Base-by-base conservation (phyloP, 1,140 invertebrate genomes). In the Berghia stephanieae region DNA sequence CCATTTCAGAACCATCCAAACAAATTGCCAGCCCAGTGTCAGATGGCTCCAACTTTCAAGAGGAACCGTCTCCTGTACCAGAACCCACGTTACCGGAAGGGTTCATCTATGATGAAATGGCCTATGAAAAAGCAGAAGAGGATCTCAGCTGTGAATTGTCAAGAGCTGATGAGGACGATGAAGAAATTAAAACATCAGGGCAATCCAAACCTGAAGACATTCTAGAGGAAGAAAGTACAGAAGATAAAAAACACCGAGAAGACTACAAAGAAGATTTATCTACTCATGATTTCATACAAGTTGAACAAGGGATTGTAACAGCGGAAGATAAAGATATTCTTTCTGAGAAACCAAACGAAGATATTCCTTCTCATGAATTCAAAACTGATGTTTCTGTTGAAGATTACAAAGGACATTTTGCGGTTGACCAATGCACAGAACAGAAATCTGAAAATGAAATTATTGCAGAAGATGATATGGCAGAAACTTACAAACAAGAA, bases 61-160 rank as follows among this genome's bases (percentile, higher is more conserved):
- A 82, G 27, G 79, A 80, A 43, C 81, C 81, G 44, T 80, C 81
- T 2, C 75, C 81, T n/a, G 81, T 82, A 1, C 81, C 81, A 31
- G 81, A 82, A 57, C 81, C 81, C 3, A 46, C 66, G 18, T 57
- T 82, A 43, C 81, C 81, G n/a, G 75, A 66, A 49, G 81, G 75
- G 36, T 82, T 82, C 49, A 49, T 24, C n/a, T 40, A 31, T 21
- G 80, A 79, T 21, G 78, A 78, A 40, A 13, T 71, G 31, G 67
- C 60, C 1, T 78, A 67, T 27, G 49, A 70, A 18, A 74, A 55
- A 34, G 36, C 74, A 24, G 79, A 75, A 18, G 43, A 60, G 44
- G 73, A 75, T 1, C 34, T 57, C 8, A 27, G 4, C 1, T 6
- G 42, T 3, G 10, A 34, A 73, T 13, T 13, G 4, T 34, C 5